Evolutionary conservation across 2,888 invertebrate genomes (phyloP).

Genomic region (Chrysomela aeneicollis): DNA sequence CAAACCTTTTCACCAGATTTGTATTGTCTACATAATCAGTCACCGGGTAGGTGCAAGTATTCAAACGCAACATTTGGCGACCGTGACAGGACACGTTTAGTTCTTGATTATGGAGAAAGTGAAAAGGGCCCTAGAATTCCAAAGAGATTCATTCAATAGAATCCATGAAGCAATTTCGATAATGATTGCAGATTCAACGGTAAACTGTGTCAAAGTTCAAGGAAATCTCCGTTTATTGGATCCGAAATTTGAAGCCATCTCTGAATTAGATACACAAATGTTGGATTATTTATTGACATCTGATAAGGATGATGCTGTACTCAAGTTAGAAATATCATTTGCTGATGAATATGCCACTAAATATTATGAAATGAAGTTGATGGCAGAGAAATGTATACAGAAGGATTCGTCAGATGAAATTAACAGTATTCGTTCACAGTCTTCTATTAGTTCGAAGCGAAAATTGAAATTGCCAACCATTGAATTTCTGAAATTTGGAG

Average conservation of each 20-base stretch:
- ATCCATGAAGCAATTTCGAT: background rate
- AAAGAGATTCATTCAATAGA: constrained; percentile 3
- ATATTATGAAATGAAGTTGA: background rate
- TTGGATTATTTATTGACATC: background rate
- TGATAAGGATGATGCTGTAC: background rate
- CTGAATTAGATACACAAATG: background rate
- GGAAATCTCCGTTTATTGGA: background rate
- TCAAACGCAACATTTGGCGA: no score
- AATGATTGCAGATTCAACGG: background rate
- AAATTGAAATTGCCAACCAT: constrained; percentile 14
- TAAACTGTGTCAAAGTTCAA: background rate
- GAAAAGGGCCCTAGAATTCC: background rate
- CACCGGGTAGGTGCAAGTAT: no score
- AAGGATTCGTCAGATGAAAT: background rate
- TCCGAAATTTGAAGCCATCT: background rate
- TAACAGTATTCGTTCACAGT: no score
- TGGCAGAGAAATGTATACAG: background rate
- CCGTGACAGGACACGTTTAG: constrained; percentile 1
- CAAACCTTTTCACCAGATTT: no score
- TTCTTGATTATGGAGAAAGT: background rate
- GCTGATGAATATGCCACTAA: background rate
- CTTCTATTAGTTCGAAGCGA: background rate
- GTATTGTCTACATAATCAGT: no score
- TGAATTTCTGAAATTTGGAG: constrained; percentile 16
- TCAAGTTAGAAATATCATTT: background rate